Evolutionary conservation across 2,888 invertebrate genomes (phyloP), one percentile per base, ranked within the genome.

Genomic region (Pseudoips prasinana): DNA sequence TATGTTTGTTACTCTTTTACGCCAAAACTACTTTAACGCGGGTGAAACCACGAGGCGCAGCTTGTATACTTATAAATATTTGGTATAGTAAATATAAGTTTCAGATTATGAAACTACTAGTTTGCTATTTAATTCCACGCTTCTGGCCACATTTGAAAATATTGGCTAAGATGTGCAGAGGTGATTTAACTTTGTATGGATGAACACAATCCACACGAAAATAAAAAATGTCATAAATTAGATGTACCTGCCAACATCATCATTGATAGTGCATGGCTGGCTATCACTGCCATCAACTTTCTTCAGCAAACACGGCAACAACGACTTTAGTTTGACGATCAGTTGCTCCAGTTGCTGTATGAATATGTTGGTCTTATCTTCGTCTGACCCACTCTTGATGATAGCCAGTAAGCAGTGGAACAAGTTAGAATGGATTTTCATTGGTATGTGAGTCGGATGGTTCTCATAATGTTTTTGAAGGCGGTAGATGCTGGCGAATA

Each of bases 341-440:
- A 88, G 52, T 19, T 79, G 73, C 35, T 85, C 78, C 29, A 88
- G 41, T 39, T 87, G 87, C 36, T 85, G 77, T 9, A 87, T 62
- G 43, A 88, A 78, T 25, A 81, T 78, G 31, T 75, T 74, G 0
- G 78, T 73, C 29, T 71, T 64, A 31, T 82, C 70, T 9, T 58
- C 71, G 8, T 75, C 73, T 0, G 79, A 59, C 3, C 75, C 76
- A 25, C 73, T 68, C 37, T 80, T 75, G 9, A 85, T 63, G 22
- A 86, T 82, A 0, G 82, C 77, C 25, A 81, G 52, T 2, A 88
- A 63, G 35, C 86, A 88, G 46, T 83, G 79, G 58, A 84, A 88
- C 28, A 88, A 57, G 40, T 81, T 78, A 10, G 78, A 73, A 61
- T 88, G 86, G 1, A 75, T 64, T 30, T 73, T 73, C 0, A 74